These are phyloP conservation scores for Balanococcus diminutus DNA, from an alignment of 2,888 invertebrate species.

Conservation along the genomic window DNA sequence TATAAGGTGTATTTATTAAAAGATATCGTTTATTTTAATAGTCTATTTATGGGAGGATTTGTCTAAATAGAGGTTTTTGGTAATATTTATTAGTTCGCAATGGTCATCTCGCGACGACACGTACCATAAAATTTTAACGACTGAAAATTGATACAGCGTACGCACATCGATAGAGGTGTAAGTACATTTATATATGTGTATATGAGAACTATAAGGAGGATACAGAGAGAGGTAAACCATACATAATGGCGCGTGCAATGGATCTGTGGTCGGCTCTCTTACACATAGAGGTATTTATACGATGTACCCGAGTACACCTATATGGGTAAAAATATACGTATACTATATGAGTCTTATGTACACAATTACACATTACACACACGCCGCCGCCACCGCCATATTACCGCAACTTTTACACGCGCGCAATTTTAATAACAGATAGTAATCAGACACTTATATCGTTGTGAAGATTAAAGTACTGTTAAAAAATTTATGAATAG, in stretches of 20 bases:
- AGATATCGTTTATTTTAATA: not conserved
- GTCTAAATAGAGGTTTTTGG: not conserved
- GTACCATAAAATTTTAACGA: not conserved
- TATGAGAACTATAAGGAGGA: not conserved
- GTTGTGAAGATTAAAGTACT: not conserved
- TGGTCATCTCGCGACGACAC: not conserved
- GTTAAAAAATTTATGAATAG: constrained; percentile 5
- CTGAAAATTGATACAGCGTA: not conserved
- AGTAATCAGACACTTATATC: not conserved
- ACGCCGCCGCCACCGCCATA: not conserved
- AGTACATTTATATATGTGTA: not conserved
- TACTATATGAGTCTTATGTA: not conserved
- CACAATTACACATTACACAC: not conserved
- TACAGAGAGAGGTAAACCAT: not conserved
- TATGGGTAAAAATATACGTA: too few species aligned
- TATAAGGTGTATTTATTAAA: not conserved
- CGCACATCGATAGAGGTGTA: too few species aligned
- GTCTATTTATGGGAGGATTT: not conserved
- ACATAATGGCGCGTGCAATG: not conserved
- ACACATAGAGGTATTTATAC: too few species aligned
- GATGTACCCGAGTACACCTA: too few species aligned
- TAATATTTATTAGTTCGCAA: not conserved
- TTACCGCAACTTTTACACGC: not conserved
- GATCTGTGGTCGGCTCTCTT: not conserved
- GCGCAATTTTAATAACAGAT: not conserved